Evolutionary conservation across 1,140 invertebrate species (phyloP).

Genomic region (Bombus balteatus): DNA sequence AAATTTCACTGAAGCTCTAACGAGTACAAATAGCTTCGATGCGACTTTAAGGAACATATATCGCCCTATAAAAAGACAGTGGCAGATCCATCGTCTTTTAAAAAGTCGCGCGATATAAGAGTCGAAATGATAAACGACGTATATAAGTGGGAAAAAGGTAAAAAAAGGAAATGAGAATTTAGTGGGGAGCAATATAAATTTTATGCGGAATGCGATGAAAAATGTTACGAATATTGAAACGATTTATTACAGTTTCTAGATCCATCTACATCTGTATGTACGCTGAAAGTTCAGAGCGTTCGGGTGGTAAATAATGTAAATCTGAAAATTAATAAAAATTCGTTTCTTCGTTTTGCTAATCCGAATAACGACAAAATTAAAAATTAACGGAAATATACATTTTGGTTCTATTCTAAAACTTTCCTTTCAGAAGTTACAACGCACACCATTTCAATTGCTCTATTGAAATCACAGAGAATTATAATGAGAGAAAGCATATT

Average conservation of each 20-base stretch:
- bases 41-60: constrained; percentile 57
- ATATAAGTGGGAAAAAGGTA: neutral
- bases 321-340: neutral
- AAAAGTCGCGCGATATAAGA: neutral
- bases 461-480: neutral
- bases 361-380: neutral
- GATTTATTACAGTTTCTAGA: neutral
- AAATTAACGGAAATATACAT: neutral
- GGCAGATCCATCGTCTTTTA: neutral
- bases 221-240: too few relatives aligned
- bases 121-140: neutral
- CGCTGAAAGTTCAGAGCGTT: neutral
- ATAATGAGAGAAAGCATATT: neutral
- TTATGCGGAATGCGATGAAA: too few relatives aligned
- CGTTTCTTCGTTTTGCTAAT: neutral
- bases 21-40: constrained; percentile 66
- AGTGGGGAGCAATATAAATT: too few relatives aligned
- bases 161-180: too few relatives aligned
- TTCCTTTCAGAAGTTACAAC: neutral
- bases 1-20: constrained; percentile 70
- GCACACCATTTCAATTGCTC: neutral
- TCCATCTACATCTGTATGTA: neutral
- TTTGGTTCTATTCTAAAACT: too few relatives aligned
- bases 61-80: too few relatives aligned
- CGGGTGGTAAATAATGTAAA: neutral